These are phyloP conservation scores for Esox niger DNA, from an alignment of 2,113 vertebrate genomes.

Conservation along the genomic window DNA sequence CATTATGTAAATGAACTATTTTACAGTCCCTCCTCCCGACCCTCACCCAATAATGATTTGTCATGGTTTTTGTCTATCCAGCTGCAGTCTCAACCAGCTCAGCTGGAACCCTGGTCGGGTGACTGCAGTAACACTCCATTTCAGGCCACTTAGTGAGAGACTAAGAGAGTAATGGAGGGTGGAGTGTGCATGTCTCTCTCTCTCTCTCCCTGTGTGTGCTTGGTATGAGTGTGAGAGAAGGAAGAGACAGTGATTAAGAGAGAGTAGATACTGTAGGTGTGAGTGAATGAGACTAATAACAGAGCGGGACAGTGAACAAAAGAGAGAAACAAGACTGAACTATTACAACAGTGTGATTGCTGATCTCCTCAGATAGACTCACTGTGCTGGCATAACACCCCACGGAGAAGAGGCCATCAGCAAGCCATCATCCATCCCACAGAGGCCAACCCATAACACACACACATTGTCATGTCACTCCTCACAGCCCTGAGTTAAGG, in stretches of 20 bases:
- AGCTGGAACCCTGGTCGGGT: neutral
- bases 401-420: neutral
- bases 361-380: too few relatives aligned
- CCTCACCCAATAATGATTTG: neutral
- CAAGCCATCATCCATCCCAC: neutral
- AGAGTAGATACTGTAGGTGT: neutral
- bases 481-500: slow-evolving; percentile 34
- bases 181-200: neutral
- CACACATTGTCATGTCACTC: neutral
- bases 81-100: neutral
- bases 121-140: neutral
- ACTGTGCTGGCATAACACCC: too few relatives aligned
- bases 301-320: neutral
- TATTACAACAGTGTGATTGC: neutral
- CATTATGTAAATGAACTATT: neutral
- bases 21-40: neutral
- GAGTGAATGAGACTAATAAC: neutral
- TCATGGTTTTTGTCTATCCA: neutral
- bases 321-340: slow-evolving; percentile 12
- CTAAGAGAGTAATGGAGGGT: too few relatives aligned
- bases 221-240: neutral
- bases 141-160: neutral
- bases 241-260: neutral
- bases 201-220: neutral
- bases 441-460: neutral